Conservation (phyloP, 2,888 invertebrate species). For the Chymomyza caudatula region DNA sequence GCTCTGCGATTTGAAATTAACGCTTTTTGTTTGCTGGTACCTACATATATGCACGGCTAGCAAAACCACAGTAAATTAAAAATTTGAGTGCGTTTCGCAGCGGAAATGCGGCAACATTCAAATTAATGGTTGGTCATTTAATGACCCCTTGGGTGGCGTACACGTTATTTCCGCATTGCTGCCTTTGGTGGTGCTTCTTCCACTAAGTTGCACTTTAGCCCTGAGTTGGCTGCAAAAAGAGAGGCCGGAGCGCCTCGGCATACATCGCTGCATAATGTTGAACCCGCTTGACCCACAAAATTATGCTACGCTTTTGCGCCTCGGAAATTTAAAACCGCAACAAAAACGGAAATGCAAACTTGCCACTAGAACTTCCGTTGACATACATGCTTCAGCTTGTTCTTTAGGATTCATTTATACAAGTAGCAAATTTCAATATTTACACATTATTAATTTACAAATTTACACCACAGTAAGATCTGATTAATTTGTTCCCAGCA, state of each 20-base stretch:
- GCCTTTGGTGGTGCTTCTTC: background rate
- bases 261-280: background rate
- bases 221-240: slow-evolving; percentile 31
- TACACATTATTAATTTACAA: too few species aligned
- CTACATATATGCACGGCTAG: too few species aligned
- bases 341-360: background rate
- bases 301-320: slow-evolving; percentile 25
- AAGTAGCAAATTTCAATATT: background rate
- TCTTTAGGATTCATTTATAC: background rate
- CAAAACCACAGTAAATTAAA: background rate
- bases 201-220: slow-evolving; percentile 11
- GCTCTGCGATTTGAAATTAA: slow-evolving; percentile 21
- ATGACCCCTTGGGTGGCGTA: slow-evolving; percentile 40
- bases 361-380: background rate
- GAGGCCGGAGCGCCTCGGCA: slow-evolving; percentile 10
- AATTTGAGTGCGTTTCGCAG: slow-evolving; percentile 1
- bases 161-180: slow-evolving; percentile 54
- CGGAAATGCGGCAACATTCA: slow-evolving; percentile 38
- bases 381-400: too few species aligned
- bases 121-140: slow-evolving; percentile 43
- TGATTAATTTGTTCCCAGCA: too few species aligned
- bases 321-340: background rate
- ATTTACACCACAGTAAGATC: too few species aligned
- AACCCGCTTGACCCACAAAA: slow-evolving; percentile 55
- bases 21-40: background rate